Percentiles rank a stretch among this genome's conserved stretches.
phyloP scores from a whole-genome alignment of 2,888 invertebrate species.

The Pollenia griseotomentosa region DNA sequence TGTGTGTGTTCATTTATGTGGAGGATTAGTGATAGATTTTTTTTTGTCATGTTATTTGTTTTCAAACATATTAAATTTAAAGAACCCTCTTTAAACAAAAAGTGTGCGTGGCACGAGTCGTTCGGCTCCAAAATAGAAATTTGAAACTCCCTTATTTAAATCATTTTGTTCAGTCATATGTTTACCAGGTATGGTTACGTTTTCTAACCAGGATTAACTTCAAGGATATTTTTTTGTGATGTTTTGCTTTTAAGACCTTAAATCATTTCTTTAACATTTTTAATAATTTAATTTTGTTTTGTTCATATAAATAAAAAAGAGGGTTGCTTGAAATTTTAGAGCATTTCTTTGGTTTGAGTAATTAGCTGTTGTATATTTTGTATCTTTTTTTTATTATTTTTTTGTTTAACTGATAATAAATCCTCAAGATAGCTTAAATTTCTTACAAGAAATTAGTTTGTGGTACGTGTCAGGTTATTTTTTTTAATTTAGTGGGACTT shows the following conservation, averaged over 20 bases:
- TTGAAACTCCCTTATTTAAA: conserved; percentile 47
- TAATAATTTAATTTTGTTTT: not conserved
- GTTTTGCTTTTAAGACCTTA: conserved; percentile 3
- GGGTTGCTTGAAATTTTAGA: conserved; percentile 40
- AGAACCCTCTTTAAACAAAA: conserved; percentile 37
- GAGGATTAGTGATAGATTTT: conserved; percentile 57
- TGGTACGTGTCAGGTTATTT: conserved; percentile 51
- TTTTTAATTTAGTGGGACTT: not conserved
- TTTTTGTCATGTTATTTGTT: conserved; percentile 36
- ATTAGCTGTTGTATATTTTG: conserved; percentile 34
- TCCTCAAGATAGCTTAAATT: conserved; percentile 41
- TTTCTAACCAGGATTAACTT: conserved; percentile 68
- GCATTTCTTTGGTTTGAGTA: conserved; percentile 54
- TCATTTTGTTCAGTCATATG: conserved; percentile 56
- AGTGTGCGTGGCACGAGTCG: conserved; percentile 59
- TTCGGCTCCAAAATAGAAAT: conserved; percentile 32
- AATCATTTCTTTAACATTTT: conserved; percentile 31
- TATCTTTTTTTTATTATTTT: not conserved
- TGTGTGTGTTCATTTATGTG: conserved; percentile 55
- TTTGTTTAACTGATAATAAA: conserved; percentile 11
- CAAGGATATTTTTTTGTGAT: conserved; percentile 7
- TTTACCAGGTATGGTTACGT: conserved; percentile 66
- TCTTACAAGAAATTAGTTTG: conserved; percentile 48
- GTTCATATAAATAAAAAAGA: not conserved
- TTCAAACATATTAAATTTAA: conserved; percentile 47